These are phyloP conservation scores for Laupala kohalensis DNA, from an alignment of 1,140 invertebrate genomes.

Conservation along the genomic window DNA sequence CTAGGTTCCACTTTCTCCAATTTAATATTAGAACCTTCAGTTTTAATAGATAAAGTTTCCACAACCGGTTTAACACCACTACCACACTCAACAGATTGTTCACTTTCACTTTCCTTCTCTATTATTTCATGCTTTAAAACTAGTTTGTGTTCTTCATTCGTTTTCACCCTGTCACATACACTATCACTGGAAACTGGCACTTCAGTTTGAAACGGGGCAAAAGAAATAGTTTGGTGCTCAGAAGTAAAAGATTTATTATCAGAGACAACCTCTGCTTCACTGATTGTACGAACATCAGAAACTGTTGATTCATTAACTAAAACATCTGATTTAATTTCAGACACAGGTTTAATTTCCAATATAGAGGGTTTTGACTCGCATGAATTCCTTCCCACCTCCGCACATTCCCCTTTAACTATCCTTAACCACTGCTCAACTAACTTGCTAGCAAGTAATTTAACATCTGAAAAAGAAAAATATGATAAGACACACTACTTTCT, in stretches of 20 bases:
- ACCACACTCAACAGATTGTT: not conserved
- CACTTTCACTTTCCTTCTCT: too few relatives aligned
- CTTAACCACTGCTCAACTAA: slow-evolving; percentile 85
- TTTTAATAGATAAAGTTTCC: not conserved
- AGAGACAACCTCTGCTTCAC: not conserved
- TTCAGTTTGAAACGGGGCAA: not conserved
- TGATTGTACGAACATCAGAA: not conserved
- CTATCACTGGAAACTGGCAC: not conserved
- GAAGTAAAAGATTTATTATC: too few relatives aligned
- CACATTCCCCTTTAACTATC: slow-evolving; percentile 54
- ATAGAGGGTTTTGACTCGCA: not conserved
- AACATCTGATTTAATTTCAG: not conserved
- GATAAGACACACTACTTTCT: not conserved
- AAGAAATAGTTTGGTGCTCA: too few relatives aligned
- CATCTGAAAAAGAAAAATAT: slow-evolving; percentile 35
- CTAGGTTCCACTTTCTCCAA: slow-evolving; percentile 7
- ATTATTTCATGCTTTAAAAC: not conserved
- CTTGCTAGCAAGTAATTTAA: slow-evolving; percentile 55
- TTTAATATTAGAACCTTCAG: not conserved
- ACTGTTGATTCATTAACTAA: not conserved
- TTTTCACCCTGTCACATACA: not conserved
- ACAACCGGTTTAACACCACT: not conserved
- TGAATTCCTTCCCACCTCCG: slow-evolving; percentile 11
- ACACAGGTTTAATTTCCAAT: not conserved
- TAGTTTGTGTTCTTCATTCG: too few relatives aligned